A percentile compares a stretch with the other conserved stretches of the same genome.
Evolutionary conservation across 1,140 invertebrate species (phyloP).

Genomic region (Solen grandis): DNA sequence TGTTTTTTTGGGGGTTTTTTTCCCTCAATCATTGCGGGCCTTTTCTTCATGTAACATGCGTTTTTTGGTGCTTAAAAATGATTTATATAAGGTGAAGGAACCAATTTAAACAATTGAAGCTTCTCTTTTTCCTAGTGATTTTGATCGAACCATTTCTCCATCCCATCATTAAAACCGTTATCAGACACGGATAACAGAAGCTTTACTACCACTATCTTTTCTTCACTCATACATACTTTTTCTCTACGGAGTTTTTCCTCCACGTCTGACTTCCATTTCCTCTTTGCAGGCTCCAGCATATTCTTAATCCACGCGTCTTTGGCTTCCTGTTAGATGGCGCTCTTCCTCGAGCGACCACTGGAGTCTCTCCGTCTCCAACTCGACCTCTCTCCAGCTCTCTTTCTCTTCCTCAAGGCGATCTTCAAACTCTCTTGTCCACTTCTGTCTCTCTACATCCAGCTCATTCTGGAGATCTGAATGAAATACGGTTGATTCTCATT

Average conservation of each 20-base stretch:
- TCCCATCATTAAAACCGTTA: no score
- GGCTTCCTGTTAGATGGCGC: conserved; percentile 12
- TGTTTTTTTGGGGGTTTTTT: no score
- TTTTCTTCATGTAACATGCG: no score
- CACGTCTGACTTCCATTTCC: conserved; percentile 31
- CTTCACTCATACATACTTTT: conserved; percentile 29
- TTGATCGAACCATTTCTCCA: no score
- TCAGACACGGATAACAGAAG: no score
- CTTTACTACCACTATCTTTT: no score
- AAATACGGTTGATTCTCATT: no score
- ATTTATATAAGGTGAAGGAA: no score
- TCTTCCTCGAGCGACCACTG: conserved; percentile 34
- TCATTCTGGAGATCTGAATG: conserved; percentile 13
- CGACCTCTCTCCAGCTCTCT: conserved; percentile 45
- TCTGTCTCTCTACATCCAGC: conserved; percentile 34
- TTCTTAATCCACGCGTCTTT: conserved; percentile 31
- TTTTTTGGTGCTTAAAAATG: no score
- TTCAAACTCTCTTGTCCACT: conserved; percentile 28
- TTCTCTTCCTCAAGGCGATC: conserved; percentile 21
- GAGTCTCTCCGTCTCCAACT: conserved; percentile 46
- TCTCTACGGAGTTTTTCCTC: conserved; percentile 43
- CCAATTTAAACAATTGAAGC: no score
- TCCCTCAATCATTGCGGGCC: no score
- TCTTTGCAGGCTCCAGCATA: conserved; percentile 38
- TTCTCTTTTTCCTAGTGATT: no score